phyloP scores from a whole-genome alignment of 2,888 invertebrate genomes.

The Furcula furcula region DNA sequence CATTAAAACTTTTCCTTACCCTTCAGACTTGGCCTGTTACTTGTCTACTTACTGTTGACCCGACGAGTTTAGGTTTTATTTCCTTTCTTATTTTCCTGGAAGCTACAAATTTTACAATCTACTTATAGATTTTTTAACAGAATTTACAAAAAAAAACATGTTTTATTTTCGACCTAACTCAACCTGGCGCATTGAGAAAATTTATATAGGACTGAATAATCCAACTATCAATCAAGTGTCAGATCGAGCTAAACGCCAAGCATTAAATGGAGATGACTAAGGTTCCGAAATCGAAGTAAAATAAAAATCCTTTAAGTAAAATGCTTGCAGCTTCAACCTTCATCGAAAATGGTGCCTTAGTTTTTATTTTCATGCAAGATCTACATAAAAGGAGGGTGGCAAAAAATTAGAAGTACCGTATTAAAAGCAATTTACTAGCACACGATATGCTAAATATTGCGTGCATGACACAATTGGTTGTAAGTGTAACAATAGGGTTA shows the following conservation, averaged over 20 bases:
- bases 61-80: constrained; percentile 40
- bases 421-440: constrained; percentile 28
- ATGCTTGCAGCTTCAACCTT: not conserved
- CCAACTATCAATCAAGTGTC: not conserved
- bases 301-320: not conserved
- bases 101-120: constrained; percentile 17
- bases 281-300: not conserved
- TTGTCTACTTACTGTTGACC: constrained; percentile 41
- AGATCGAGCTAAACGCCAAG: not conserved
- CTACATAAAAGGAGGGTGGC: constrained; percentile 16
- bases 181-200: constrained; percentile 2
- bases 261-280: not conserved
- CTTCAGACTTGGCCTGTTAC: constrained; percentile 27
- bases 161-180: constrained; percentile 3
- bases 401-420: constrained; percentile 24
- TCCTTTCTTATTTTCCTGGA: constrained; percentile 27
- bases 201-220: constrained; percentile 6
- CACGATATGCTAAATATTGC: constrained; percentile 35
- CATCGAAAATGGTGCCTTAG: not conserved
- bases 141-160: constrained; percentile 9
- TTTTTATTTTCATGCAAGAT: constrained; percentile 14
- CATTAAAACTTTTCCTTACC: constrained; percentile 63
- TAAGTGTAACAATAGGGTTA: constrained; percentile 26
- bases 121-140: constrained; percentile 26
- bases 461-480: constrained; percentile 23